phyloP scores from a whole-genome alignment of 1,140 invertebrate genomes.

The Micrasema longulum region DNA sequence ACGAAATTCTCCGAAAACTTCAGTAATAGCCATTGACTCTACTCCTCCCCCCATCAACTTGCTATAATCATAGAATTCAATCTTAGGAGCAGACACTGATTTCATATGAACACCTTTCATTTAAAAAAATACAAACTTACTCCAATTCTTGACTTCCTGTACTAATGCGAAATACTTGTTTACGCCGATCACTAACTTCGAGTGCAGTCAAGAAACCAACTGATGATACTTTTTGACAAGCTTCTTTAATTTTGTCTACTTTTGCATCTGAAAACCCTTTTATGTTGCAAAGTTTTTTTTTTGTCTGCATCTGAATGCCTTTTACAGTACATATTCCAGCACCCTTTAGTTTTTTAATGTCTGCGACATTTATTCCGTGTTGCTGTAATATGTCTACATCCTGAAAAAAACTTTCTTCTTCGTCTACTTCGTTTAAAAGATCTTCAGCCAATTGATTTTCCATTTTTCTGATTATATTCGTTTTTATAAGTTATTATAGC shows the following conservation, averaged over 20 bases:
- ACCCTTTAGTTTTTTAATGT: slow-evolving; percentile 84
- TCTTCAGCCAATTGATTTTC: slow-evolving; percentile 35
- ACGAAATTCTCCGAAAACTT: slow-evolving; percentile 90
- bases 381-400: slow-evolving; percentile 70
- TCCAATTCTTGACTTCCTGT: slow-evolving; percentile 82
- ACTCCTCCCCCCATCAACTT: slow-evolving; percentile 84
- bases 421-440: slow-evolving; percentile 57
- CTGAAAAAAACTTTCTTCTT: slow-evolving; percentile 69
- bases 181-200: slow-evolving; percentile 79
- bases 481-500: too few species aligned
- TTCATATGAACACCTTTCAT: background rate
- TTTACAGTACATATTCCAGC: slow-evolving; percentile 85
- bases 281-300: slow-evolving; percentile 78
- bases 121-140: slow-evolving; percentile 62
- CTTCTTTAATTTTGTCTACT: slow-evolving; percentile 88
- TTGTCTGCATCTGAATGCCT: slow-evolving; percentile 85
- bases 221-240: slow-evolving; percentile 70
- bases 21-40: slow-evolving; percentile 91
- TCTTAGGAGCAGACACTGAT: background rate
- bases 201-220: slow-evolving; percentile 80
- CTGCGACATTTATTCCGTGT: slow-evolving; percentile 69
- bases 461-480: slow-evolving; percentile 1
- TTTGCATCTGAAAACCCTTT: slow-evolving; percentile 86
- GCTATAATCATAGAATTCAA: slow-evolving; percentile 60
- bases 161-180: slow-evolving; percentile 78